A percentile compares a stretch with the other conserved stretches of the same genome.
phyloP scores from a whole-genome alignment of 2,888 invertebrate species.

The Lasiommata megera region DNA sequence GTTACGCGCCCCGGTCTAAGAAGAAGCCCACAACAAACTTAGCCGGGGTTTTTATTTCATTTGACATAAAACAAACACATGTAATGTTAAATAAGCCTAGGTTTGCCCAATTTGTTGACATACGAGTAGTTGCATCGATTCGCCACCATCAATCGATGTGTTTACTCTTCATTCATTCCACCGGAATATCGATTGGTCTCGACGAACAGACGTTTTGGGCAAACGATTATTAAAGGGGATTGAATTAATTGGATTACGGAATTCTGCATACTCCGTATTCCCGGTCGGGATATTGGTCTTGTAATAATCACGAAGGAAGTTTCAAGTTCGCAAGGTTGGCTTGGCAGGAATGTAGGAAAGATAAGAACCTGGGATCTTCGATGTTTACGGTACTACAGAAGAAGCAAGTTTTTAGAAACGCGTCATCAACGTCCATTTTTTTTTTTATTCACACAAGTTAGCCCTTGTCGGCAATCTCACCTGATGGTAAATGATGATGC shows the following conservation, averaged over 20 bases:
- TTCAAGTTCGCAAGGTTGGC: neutral
- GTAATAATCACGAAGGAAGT: neutral
- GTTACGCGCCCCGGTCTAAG: no score
- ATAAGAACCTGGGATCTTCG: no score
- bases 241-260: conserved; percentile 11
- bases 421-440: no score
- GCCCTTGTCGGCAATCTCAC: no score
- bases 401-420: no score
- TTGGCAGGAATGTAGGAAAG: neutral
- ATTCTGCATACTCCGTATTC: conserved; percentile 11
- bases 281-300: conserved; percentile 7
- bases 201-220: conserved; percentile 18
- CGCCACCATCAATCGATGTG: neutral
- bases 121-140: neutral
- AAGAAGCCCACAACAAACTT: no score
- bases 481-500: no score
- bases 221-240: conserved; percentile 15
- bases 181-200: conserved; percentile 22
- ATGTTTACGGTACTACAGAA: no score
- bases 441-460: no score
- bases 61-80: neutral
- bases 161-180: neutral
- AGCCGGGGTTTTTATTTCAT: no score
- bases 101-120: neutral
- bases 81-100: neutral